A percentile compares a stretch with the other conserved stretches of the same genome.
phyloP scores from a whole-genome alignment of 1,140 invertebrate genomes.

The Solen grandis region DNA sequence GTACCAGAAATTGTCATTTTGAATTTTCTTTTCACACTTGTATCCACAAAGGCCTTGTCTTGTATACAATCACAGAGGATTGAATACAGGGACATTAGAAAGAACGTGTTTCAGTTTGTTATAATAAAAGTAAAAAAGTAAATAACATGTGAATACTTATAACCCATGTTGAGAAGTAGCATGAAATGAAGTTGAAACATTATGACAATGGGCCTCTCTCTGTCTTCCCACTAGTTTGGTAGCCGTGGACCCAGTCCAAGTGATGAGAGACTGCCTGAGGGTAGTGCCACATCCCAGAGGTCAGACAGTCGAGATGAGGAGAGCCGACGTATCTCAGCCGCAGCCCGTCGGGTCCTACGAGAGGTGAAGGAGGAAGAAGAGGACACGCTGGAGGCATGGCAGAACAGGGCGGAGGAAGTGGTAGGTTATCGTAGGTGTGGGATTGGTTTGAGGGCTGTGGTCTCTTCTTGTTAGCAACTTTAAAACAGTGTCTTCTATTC shows the following conservation, averaged over 20 bases:
- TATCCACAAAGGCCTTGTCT: background rate
- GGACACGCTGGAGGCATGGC: conserved; percentile 70
- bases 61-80: too few relatives aligned
- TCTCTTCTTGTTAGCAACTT: too few relatives aligned
- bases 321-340: conserved; percentile 56
- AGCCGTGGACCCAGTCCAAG: conserved; percentile 48
- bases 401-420: conserved; percentile 71
- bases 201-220: too few relatives aligned
- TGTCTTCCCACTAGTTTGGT: too few relatives aligned
- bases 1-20: too few relatives aligned
- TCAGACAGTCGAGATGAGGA: conserved; percentile 52
- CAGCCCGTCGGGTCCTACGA: conserved; percentile 72
- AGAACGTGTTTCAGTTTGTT: too few relatives aligned
- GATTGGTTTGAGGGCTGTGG: background rate
- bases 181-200: too few relatives aligned
- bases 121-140: too few relatives aligned
- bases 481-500: too few relatives aligned
- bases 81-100: too few relatives aligned
- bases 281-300: conserved; percentile 26
- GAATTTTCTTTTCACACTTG: background rate
- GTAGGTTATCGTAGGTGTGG: conserved; percentile 64
- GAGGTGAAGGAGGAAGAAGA: conserved; percentile 66
- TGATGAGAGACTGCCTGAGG: conserved; percentile 30
- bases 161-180: too few relatives aligned
- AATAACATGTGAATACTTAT: too few relatives aligned